Base-by-base conservation (phyloP, 2,797 vertebrate species). In the Austrolebias charrua region DNA sequence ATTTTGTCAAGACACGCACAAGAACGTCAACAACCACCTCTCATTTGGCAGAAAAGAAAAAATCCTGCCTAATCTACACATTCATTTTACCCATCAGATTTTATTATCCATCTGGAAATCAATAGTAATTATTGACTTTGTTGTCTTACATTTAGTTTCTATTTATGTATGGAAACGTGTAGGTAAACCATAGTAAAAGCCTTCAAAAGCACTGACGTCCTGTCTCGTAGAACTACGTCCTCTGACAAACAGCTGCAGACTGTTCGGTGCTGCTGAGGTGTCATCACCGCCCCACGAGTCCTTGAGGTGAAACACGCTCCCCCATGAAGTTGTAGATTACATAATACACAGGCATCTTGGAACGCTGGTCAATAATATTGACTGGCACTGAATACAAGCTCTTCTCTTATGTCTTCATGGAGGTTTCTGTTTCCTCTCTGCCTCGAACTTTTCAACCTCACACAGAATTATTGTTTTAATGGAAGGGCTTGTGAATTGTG, bases 301-400 rank as follows among this genome's bases (percentile, higher is more conserved):
- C 76, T 70, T 11, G 57, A 82, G 71, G 66, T 71, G 71, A 79
- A 64, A 77, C 66, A 66, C 74, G 56, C 66, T 44, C 61, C 43
- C 60, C 42, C 43, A 46, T 45, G 66, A 38, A 54, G 60, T 68
- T 77, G 60, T 55, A 79, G 69, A 87, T 89, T 85, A 86, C 85
- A 71, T 88, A 89, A 89, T 71, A 80, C 80, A 40, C 55, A 0
- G 14, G 62, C 75, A 75, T 65, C 66, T 78, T 82, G 67, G 71
- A 85, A 56, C 19, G 7, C 61, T 35, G 19, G 57, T 90, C 88
- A 69, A 91, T 90, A 90, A 73, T 89, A 90, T 90, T 63, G 87
- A 89, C 55, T 42, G 3, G 2, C 48, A 53, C 75, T 72, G 75
- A 78, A 88, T 74, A 68, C 72, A 15, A 52, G 57, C 50, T 78